Evolutionary conservation across 2,888 invertebrate species (phyloP).

Genomic region (Meganola albula): DNA sequence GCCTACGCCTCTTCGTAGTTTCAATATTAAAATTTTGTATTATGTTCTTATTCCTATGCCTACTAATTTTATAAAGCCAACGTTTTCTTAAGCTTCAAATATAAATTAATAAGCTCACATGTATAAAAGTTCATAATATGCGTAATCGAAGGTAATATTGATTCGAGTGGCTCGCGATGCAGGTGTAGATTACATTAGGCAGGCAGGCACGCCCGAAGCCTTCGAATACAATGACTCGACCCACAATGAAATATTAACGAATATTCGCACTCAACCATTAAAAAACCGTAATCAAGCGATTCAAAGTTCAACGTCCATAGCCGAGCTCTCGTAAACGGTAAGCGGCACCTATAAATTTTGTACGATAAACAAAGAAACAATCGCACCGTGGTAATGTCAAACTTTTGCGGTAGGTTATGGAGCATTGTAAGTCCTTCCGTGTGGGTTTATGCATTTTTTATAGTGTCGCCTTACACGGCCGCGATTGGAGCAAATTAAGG

Average conservation of each 20-base stretch:
- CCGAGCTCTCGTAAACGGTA: constrained; percentile 50
- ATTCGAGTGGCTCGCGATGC: no score
- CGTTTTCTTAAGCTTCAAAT: no score
- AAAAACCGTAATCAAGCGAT: constrained; percentile 69
- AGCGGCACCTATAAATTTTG: constrained; percentile 54
- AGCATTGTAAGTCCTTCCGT: constrained; percentile 54
- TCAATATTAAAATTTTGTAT: no score
- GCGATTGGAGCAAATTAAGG: constrained; percentile 32
- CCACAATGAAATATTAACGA: constrained; percentile 56
- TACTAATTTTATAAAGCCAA: no score
- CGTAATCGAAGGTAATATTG: no score
- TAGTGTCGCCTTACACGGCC: constrained; percentile 33
- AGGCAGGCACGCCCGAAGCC: constrained; percentile 22
- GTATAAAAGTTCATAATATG: no score
- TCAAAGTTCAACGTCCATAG: constrained; percentile 65
- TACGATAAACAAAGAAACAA: constrained; percentile 72
- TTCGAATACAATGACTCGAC: constrained; percentile 36
- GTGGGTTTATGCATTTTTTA: constrained; percentile 33
- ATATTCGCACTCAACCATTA: constrained; percentile 60
- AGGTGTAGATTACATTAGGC: constrained; percentile 29
- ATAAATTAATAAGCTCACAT: no score
- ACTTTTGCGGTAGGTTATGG: constrained; percentile 68
- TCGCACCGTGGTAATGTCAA: constrained; percentile 55
- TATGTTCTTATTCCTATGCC: no score
- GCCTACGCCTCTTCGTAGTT: no score